Evolutionary conservation across 2,888 invertebrate species (phyloP).

Genomic region (Ophion costatus): DNA sequence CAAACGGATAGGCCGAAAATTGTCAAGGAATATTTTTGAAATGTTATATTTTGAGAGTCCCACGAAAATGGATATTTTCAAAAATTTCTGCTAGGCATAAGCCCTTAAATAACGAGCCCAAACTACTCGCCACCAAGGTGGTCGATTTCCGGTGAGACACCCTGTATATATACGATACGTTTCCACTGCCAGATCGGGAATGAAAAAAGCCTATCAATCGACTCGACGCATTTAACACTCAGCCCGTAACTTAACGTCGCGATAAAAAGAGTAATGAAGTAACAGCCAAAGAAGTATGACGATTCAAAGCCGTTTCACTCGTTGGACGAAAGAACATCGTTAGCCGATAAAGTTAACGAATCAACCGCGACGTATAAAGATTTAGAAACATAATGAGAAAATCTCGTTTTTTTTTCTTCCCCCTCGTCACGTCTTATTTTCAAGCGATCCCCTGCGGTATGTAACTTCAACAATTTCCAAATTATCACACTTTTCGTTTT

Average conservation of each 20-base stretch:
- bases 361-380: neutral
- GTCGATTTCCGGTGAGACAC: too few species aligned
- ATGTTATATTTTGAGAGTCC: too few species aligned
- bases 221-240: neutral
- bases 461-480: neutral
- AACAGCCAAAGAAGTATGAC: neutral
- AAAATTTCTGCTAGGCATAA: too few species aligned
- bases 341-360: neutral
- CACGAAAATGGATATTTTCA: too few species aligned
- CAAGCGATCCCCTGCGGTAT: too few species aligned
- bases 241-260: neutral
- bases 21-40: too few species aligned
- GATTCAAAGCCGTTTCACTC: neutral
- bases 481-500: neutral
- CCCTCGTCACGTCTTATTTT: neutral
- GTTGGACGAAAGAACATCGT: neutral
- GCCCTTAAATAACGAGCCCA: too few species aligned
- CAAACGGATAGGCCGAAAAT: too few species aligned
- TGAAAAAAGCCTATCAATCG: too few species aligned
- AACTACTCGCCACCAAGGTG: too few species aligned
- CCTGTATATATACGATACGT: neutral
- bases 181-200: neutral
- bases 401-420: neutral
- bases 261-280: neutral
- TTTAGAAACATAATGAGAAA: neutral